These are phyloP conservation scores for Melinaea marsaeus DNA, from an alignment of 2,888 invertebrate species.

Conservation along the genomic window DNA sequence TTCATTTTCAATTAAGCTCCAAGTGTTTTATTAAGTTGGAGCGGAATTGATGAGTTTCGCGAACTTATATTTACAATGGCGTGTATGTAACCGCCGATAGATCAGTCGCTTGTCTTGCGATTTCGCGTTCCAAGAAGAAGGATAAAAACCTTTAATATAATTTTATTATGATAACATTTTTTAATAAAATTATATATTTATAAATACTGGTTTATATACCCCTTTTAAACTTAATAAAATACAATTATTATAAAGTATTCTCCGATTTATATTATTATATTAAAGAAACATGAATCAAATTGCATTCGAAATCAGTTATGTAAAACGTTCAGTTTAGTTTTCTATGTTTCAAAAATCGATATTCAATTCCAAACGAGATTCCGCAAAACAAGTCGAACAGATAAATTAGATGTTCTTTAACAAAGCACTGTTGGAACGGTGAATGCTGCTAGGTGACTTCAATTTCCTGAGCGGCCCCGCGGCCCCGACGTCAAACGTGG, in stretches of 20 bases:
- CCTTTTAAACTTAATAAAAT: neutral
- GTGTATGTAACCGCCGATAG: constrained; percentile 51
- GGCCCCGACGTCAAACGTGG: constrained; percentile 50
- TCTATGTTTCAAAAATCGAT: constrained; percentile 48
- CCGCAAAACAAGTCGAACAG: constrained; percentile 62
- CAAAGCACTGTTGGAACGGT: constrained; percentile 69
- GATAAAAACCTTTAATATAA: neutral
- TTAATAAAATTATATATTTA: too few species aligned
- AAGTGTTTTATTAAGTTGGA: constrained; percentile 78
- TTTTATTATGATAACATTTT: neutral
- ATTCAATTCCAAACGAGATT: constrained; percentile 70
- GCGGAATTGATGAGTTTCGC: constrained; percentile 77
- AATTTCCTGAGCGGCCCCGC: constrained; percentile 72
- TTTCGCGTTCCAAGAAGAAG: constrained; percentile 9
- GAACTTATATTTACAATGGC: constrained; percentile 77
- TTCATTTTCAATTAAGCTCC: constrained; percentile 78
- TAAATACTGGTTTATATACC: too few species aligned
- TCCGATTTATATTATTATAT: neutral
- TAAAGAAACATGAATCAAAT: neutral
- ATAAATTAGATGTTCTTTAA: constrained; percentile 76
- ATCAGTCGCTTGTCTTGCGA: constrained; percentile 29
- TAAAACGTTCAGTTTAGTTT: neutral
- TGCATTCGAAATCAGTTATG: neutral
- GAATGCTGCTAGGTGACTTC: constrained; percentile 68
- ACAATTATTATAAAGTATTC: neutral